These are phyloP conservation scores for Trichopria drosophilae DNA, from an alignment of 2,888 invertebrate genomes.

Conservation along the genomic window DNA sequence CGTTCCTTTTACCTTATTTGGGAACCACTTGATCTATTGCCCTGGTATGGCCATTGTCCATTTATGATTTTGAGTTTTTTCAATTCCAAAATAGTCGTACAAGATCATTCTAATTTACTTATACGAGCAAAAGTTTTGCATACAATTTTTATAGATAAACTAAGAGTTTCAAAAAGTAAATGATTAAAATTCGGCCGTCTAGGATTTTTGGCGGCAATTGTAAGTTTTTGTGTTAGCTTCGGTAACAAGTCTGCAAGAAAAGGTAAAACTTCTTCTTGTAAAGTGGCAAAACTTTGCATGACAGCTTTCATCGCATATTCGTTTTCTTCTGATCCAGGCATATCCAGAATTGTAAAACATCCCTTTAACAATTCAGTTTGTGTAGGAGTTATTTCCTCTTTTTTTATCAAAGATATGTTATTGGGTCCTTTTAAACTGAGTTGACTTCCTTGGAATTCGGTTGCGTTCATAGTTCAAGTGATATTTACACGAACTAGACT, in stretches of 20 bases:
- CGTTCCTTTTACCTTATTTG: too few species aligned
- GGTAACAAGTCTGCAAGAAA: slow-evolving; percentile 80
- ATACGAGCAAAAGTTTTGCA: too few species aligned
- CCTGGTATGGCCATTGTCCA: too few species aligned
- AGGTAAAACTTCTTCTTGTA: slow-evolving; percentile 80
- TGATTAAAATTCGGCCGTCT: slow-evolving; percentile 98
- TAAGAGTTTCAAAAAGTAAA: slow-evolving; percentile 93
- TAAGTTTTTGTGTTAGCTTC: slow-evolving; percentile 81
- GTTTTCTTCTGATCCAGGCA: slow-evolving; percentile 83
- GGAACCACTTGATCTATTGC: too few species aligned
- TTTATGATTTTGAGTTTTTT: too few species aligned
- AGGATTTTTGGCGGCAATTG: slow-evolving; percentile 86
- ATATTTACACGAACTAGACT: too few species aligned
- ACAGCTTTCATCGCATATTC: slow-evolving; percentile 98
- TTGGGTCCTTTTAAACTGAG: too few species aligned
- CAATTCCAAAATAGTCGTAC: too few species aligned
- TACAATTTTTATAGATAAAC: slow-evolving; percentile 85
- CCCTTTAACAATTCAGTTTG: slow-evolving; percentile 72
- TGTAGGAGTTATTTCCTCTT: slow-evolving; percentile 68
- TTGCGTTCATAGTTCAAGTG: too few species aligned
- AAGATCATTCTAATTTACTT: too few species aligned
- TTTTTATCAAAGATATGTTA: too few species aligned
- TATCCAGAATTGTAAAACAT: slow-evolving; percentile 75
- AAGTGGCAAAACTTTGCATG: slow-evolving; percentile 82
- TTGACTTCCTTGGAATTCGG: too few species aligned